These are phyloP conservation scores for Troilus luridus DNA, from an alignment of 2,888 invertebrate species.

Conservation along the genomic window DNA sequence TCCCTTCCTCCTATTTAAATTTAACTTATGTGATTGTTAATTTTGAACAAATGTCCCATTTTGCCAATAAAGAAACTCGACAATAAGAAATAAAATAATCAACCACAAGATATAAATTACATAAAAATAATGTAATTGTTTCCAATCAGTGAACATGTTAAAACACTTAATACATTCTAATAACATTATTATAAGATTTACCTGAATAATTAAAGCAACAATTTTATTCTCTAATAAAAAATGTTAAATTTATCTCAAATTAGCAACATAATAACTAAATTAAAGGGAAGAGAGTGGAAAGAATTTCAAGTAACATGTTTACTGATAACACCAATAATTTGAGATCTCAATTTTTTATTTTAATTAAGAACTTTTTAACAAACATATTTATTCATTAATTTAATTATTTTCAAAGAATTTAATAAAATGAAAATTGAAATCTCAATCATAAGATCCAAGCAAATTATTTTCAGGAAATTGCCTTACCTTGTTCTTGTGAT, in stretches of 20 bases:
- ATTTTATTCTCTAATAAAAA: background rate
- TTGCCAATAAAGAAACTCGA: background rate
- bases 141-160: conserved; percentile 14
- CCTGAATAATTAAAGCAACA: background rate
- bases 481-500: conserved; percentile 63
- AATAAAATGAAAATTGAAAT: conserved; percentile 22
- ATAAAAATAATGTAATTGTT: background rate
- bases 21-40: background rate
- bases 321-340: conserved; percentile 46
- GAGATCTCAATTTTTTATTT: conserved; percentile 53
- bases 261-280: background rate
- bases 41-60: background rate
- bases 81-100: background rate
- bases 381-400: background rate
- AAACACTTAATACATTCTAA: background rate
- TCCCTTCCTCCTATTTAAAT: background rate
- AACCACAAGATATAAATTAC: background rate
- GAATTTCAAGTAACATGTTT: conserved; percentile 20
- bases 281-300: conserved; percentile 36
- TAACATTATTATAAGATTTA: background rate
- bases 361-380: background rate
- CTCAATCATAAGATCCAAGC: conserved; percentile 24
- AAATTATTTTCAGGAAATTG: background rate
- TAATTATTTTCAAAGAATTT: background rate
- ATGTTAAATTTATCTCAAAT: background rate